phyloP scores from a whole-genome alignment of 2,113 vertebrate species.

The Rafetus swinhoei region DNA sequence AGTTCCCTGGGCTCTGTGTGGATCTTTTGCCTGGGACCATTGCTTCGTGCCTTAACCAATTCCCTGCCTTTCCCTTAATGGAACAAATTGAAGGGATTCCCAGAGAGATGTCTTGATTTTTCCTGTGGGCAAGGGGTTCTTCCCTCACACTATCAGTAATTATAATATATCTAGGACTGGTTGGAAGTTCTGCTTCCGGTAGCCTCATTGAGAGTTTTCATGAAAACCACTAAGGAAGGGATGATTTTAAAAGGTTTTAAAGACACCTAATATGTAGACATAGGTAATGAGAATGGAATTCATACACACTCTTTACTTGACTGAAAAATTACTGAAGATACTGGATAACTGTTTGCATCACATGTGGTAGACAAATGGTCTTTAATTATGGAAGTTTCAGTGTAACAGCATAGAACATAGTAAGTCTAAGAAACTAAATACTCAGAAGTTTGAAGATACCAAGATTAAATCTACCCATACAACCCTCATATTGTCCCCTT shows the following conservation, averaged over 20 bases:
- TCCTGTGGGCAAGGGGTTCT: not conserved
- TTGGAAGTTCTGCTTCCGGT: not conserved
- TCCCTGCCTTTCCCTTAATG: not conserved
- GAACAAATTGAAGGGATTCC: not conserved
- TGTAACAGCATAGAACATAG: too few species aligned
- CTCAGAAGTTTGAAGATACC: too few species aligned
- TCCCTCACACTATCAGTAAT: not conserved
- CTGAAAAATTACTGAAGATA: conserved; percentile 8
- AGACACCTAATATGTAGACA: not conserved
- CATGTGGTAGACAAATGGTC: conserved; percentile 25
- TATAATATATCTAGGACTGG: not conserved
- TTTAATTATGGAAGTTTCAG: not conserved
- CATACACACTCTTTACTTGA: not conserved
- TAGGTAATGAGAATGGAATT: not conserved
- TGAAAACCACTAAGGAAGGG: not conserved
- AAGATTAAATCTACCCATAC: too few species aligned
- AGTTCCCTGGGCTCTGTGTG: too few species aligned
- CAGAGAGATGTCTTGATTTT: not conserved
- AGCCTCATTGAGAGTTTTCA: not conserved
- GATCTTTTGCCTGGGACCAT: too few species aligned
- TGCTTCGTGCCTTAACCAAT: not conserved
- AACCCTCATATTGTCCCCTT: too few species aligned
- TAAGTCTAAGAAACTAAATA: too few species aligned
- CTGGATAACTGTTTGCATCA: not conserved
- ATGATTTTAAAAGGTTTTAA: not conserved